phyloP scores from a whole-genome alignment of 2,888 invertebrate genomes.

The Cryptus viduatorius region DNA sequence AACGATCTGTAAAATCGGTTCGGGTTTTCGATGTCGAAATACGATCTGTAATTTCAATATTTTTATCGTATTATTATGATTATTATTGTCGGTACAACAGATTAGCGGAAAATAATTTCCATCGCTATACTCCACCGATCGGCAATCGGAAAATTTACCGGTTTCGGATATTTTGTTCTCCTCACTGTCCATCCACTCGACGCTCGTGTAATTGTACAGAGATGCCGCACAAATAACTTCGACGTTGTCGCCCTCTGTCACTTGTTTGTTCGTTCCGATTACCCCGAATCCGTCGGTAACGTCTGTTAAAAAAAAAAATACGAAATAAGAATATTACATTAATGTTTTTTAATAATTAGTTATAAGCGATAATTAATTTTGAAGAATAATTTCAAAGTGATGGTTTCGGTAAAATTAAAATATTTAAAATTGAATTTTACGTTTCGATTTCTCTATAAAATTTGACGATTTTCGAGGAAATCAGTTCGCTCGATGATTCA shows the following conservation, averaged over 20 bases:
- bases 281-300: constrained; percentile 84
- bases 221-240: constrained; percentile 87
- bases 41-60: constrained; percentile 71
- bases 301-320: constrained; percentile 80
- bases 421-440: too few species aligned
- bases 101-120: constrained; percentile 49
- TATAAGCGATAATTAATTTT: too few species aligned
- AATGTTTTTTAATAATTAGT: too few species aligned
- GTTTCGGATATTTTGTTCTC: constrained; percentile 68
- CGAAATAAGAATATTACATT: background rate
- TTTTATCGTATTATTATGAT: background rate
- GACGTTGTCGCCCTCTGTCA: constrained; percentile 87
- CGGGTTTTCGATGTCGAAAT: constrained; percentile 62
- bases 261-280: constrained; percentile 75
- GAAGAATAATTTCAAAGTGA: too few species aligned
- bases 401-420: too few species aligned
- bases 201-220: constrained; percentile 84
- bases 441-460: too few species aligned
- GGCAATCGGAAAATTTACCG: constrained; percentile 67
- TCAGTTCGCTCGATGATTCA: too few species aligned
- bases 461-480: too few species aligned
- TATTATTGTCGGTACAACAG: constrained; percentile 56
- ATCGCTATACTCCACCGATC: background rate
- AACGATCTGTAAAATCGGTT: constrained; percentile 82
- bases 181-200: constrained; percentile 85